These are phyloP conservation scores for Microcebus tavaratra DNA, from an alignment of 2,113 vertebrate species.

Conservation along the genomic window DNA sequence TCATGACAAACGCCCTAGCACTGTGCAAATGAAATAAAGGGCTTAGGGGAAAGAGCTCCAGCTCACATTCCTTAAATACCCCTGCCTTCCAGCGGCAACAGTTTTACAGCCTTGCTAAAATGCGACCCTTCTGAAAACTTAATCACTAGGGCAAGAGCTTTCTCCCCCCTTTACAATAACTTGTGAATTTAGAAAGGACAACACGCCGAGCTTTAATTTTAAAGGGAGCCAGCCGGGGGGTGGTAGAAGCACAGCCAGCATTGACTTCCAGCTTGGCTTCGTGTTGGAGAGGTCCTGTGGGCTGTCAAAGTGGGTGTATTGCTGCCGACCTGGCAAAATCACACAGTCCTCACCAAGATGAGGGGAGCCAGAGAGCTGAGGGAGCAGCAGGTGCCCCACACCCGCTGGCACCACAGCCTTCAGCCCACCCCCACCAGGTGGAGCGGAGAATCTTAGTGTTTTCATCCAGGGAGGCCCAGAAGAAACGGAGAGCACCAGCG, in stretches of 20 bases:
- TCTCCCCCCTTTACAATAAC: slow-evolving; percentile 26
- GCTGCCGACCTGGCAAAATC: background rate
- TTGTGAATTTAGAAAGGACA: background rate
- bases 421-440: background rate
- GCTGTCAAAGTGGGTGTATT: background rate
- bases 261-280: background rate
- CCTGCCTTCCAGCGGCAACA: background rate
- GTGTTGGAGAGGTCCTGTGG: background rate
- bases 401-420: background rate
- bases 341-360: background rate
- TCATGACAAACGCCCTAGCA: background rate
- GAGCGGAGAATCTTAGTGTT: background rate
- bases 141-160: background rate
- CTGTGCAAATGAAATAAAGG: background rate
- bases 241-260: background rate
- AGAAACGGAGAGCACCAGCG: background rate
- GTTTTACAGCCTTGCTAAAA: background rate
- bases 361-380: background rate
- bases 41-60: background rate
- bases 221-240: background rate
- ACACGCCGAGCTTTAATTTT: slow-evolving; percentile 7
- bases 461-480: background rate
- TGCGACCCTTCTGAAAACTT: background rate
- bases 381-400: accelerated
- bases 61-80: background rate